A percentile compares a stretch with the other conserved stretches of the same genome.
Conservation (phyloP, 2,113 vertebrate genomes). For the Propithecus coquereli region DNA sequence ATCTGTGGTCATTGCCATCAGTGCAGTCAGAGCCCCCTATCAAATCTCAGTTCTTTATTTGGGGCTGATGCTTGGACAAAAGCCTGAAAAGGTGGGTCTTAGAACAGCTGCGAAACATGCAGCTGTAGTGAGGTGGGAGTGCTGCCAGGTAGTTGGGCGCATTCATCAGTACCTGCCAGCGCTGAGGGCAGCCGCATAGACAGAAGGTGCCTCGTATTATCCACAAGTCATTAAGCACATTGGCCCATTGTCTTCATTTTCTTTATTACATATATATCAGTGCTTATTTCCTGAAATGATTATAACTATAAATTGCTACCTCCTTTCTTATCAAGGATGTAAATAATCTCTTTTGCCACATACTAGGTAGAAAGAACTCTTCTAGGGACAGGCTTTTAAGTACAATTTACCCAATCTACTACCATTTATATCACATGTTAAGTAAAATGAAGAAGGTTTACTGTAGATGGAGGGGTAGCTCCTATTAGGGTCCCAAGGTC, state of each 20-base stretch:
- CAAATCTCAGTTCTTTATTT: neutral
- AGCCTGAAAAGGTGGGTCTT: neutral
- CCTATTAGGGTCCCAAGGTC: neutral
- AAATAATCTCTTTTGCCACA: neutral
- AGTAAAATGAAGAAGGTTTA: neutral
- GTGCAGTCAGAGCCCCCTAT: neutral
- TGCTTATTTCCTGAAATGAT: neutral
- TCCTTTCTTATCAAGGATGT: neutral
- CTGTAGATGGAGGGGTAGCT: neutral
- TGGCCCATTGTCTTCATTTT: neutral
- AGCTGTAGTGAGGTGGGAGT: neutral
- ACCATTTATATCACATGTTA: neutral
- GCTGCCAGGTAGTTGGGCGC: neutral
- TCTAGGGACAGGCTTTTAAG: neutral
- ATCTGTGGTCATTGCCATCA: neutral
- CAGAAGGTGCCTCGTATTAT: fast-evolving
- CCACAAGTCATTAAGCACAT: fast-evolving
- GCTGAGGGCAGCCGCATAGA: fast-evolving
- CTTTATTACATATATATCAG: fast-evolving
- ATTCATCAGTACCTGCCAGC: fast-evolving
- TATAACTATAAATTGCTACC: neutral
- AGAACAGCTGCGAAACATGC: neutral
- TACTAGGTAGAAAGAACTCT: neutral
- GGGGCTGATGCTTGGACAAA: neutral
- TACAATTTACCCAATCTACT: neutral